Conservation (phyloP, 2,113 vertebrate species). For the Noturus placidus region DNA sequence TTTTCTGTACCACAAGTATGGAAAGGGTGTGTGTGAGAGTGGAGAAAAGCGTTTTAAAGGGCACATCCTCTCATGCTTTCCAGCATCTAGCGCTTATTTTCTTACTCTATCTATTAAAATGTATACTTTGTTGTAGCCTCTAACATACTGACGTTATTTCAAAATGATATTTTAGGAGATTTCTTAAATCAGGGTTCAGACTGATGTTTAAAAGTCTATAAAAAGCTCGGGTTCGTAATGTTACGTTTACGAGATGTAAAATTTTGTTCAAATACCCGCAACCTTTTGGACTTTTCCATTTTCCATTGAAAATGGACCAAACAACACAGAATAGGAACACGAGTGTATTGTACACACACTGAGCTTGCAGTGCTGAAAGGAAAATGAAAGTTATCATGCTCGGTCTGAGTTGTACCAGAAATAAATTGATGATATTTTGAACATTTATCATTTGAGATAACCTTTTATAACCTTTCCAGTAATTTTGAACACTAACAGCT, state of each 20-base stretch:
- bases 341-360: background rate
- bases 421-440: background rate
- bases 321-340: background rate
- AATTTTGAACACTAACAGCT: background rate
- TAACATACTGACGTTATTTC: background rate
- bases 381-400: background rate
- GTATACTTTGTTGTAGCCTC: background rate
- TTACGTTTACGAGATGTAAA: background rate
- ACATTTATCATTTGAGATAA: background rate
- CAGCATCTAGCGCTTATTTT: slow-evolving; percentile 17
- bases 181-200: background rate
- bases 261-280: background rate
- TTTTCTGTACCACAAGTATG: slow-evolving; percentile 37
- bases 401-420: background rate
- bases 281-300: background rate
- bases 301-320: background rate
- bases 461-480: background rate
- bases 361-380: background rate
- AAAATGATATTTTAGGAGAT: background rate
- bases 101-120: background rate
- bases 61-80: background rate
- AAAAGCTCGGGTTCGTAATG: background rate
- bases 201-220: background rate
- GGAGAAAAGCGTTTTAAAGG: slow-evolving; percentile 32
- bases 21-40: slow-evolving; percentile 26